Evolutionary conservation across 2,113 vertebrate genomes (phyloP).

Genomic region (Eolophus roseicapilla): DNA sequence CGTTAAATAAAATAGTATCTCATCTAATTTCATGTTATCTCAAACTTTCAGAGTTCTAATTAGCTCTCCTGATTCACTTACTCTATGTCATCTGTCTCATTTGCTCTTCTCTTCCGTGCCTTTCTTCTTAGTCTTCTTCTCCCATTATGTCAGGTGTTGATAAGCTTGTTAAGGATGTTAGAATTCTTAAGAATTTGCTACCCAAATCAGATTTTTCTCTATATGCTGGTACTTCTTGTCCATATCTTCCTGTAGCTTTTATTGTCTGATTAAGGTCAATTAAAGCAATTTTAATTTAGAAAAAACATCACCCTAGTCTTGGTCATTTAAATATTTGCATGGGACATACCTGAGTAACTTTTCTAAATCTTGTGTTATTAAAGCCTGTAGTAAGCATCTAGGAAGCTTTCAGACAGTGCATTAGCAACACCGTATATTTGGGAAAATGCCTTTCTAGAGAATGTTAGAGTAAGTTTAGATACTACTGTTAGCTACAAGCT

Average conservation of each 20-base stretch:
- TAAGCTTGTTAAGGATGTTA: background rate
- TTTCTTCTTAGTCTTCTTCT: background rate
- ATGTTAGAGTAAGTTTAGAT: background rate
- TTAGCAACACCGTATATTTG: background rate
- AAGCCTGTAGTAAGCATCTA: background rate
- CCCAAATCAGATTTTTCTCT: background rate
- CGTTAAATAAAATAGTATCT: background rate
- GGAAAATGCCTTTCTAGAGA: background rate
- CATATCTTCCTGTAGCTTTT: background rate
- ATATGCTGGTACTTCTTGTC: background rate
- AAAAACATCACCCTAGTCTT: background rate
- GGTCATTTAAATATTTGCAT: background rate
- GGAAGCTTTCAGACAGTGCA: background rate
- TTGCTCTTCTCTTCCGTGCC: background rate
- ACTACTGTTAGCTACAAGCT: background rate
- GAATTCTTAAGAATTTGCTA: background rate
- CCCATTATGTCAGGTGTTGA: background rate
- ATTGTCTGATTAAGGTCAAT: background rate
- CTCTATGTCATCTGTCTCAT: background rate
- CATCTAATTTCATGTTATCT: background rate
- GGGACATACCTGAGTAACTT: background rate
- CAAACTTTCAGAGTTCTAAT: background rate
- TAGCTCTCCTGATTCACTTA: background rate
- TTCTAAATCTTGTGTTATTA: background rate
- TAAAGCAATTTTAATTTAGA: background rate